These are phyloP conservation scores for Columba livia DNA, from an alignment of 2,113 vertebrate genomes.

Conservation along the genomic window DNA sequence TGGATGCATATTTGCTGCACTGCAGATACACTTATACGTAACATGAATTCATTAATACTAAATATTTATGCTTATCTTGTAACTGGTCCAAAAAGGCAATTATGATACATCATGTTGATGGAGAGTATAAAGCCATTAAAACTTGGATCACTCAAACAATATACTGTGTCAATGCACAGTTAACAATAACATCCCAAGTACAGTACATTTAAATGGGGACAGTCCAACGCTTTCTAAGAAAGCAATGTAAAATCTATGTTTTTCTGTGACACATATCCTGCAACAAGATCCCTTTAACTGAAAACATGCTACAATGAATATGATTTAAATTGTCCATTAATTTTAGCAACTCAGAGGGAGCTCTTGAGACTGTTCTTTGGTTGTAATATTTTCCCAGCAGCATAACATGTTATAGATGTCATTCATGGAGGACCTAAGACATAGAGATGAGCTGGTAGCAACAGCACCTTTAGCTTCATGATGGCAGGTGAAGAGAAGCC, in stretches of 20 bases:
- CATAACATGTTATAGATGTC: not conserved
- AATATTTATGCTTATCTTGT: slow-evolving; percentile 62
- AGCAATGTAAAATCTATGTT: not conserved
- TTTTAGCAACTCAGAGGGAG: not conserved
- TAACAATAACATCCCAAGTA: not conserved
- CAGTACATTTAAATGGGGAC: not conserved
- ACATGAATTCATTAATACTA: slow-evolving; percentile 58
- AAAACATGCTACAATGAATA: not conserved
- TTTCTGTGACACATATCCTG: not conserved
- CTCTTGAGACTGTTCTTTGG: not conserved
- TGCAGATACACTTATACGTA: slow-evolving; percentile 40
- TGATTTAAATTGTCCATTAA: not conserved
- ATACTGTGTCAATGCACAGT: not conserved
- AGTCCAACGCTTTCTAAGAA: not conserved
- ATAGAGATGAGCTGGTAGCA: not conserved
- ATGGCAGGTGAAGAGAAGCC: not conserved
- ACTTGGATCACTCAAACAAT: slow-evolving; percentile 17
- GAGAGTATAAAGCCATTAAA: slow-evolving; percentile 26
- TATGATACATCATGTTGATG: slow-evolving; percentile 59
- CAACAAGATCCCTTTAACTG: not conserved
- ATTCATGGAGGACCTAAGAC: not conserved
- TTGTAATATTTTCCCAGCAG: not conserved
- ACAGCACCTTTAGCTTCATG: not conserved
- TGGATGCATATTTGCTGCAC: slow-evolving; percentile 43
- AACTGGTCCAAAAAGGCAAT: slow-evolving; percentile 71